Evolutionary conservation across 2,113 vertebrate species (phyloP).

Genomic region (Nycticryphes semicollaris): DNA sequence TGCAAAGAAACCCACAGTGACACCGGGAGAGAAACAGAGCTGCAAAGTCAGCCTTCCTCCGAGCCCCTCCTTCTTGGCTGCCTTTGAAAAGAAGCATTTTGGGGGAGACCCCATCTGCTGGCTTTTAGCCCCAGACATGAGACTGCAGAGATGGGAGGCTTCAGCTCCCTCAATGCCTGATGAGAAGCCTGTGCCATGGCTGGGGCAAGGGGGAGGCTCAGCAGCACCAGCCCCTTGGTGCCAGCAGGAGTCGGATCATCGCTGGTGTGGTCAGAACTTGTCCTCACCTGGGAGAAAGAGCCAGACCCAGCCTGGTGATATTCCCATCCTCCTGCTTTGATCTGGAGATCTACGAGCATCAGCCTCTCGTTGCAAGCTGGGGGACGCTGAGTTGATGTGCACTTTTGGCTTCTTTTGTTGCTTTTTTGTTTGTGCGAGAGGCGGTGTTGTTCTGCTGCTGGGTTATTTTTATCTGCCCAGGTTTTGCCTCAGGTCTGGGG

Average conservation of each 20-base stretch:
- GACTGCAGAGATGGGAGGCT: not conserved
- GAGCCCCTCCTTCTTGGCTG: not conserved
- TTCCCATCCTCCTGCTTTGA: not conserved
- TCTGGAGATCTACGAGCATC: not conserved
- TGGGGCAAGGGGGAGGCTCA: not conserved
- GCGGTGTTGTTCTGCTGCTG: rapidly evolving
- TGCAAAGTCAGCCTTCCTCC: not conserved
- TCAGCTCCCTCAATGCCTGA: rapidly evolving
- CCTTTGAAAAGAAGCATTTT: not conserved
- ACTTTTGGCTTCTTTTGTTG: not conserved
- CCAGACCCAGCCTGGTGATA: not conserved
- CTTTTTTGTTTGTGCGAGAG: not conserved
- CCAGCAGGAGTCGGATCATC: not conserved
- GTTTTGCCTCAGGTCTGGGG: not conserved
- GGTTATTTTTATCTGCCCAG: not conserved
- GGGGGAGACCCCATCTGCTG: not conserved
- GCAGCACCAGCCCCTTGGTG: not conserved
- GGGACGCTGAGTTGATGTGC: not conserved
- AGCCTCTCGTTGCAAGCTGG: rapidly evolving
- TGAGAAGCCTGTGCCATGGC: not conserved
- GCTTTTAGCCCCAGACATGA: not conserved
- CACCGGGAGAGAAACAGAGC: not conserved
- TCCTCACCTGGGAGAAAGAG: not conserved
- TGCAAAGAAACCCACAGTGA: not conserved
- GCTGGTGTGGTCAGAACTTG: rapidly evolving